Base-by-base conservation (phyloP, 1,140 invertebrate genomes). In the Aphaenogaster floridana region DNA sequence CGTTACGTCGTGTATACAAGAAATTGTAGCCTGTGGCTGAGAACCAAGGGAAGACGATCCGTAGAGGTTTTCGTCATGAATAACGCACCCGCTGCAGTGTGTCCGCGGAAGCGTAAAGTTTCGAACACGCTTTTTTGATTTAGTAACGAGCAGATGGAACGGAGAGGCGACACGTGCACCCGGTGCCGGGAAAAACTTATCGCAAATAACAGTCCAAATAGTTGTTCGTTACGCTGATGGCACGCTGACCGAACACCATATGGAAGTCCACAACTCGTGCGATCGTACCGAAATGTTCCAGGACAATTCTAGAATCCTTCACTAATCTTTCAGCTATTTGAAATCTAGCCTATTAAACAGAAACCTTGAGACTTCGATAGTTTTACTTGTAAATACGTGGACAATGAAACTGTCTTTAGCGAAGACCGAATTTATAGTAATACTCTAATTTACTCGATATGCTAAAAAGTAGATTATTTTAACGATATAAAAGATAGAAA, bases 61-160 rank as follows among this genome's bases (percentile, higher is more conserved):
- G 71, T 78, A 64, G 85, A 76, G 89, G 86, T 91, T 90, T 86
- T 86, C 83, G 88, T 86, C 88, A 91, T 92, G 91, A 92, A 91
- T 91, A 91, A 92, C 88, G 64, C 86, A 87, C 86, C 80, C 86
- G 78, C 63, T 81, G 76, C 77, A 84, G 54, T 76, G 42, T 84
- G 80, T 84, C 69, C 80, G 69, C 80, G 80, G 59, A 61, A 84
- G 80, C 69, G 80, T 71, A 63, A 84, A 84, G 80, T 84, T 84
- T 76, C 80, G 45, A 84, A 84, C 80, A 84, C 5, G 69, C 69
- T 84, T 84, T 84, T 84, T 84, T 84, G 69, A 84, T 76, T 76
- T 61, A 76, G 69, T 57, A 76, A 84, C 72, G 69, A 84, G 69
- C 80, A 84, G 80, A 74, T 74, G 80, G 80, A 84, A 63, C 80